Percentiles rank a stretch among this genome's conserved stretches.
Evolutionary conservation across 2,797 vertebrate species (phyloP).

Genomic region (Melanitta fusca): DNA sequence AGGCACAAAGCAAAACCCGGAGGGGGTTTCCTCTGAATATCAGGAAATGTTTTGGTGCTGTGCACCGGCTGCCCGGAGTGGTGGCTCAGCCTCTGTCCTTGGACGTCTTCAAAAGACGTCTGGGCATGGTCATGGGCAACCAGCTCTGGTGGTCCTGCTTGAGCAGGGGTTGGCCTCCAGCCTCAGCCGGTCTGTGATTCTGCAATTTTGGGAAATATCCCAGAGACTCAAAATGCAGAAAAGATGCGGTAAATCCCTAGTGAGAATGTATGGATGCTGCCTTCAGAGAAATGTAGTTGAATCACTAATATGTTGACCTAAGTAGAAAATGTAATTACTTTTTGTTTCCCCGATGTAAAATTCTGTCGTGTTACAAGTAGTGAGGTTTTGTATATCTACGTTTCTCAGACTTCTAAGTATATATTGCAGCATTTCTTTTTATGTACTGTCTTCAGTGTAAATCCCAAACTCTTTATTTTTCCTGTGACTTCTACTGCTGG

Average conservation of each 20-base stretch:
- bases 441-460: background rate
- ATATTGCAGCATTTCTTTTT: background rate
- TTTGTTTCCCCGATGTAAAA: background rate
- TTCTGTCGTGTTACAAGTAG: fast-evolving
- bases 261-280: background rate
- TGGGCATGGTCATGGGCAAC: fast-evolving
- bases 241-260: background rate
- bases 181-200: background rate
- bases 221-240: background rate
- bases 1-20: background rate
- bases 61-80: background rate
- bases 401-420: background rate
- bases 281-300: fast-evolving
- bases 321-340: background rate
- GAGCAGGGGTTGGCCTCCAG: background rate
- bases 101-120: background rate
- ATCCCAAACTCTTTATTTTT: background rate
- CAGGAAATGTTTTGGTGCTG: background rate
- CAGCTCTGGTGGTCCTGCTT: background rate
- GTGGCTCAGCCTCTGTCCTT: background rate
- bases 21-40: background rate
- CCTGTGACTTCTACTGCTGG: background rate
- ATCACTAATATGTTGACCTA: background rate
- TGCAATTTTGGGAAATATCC: background rate
- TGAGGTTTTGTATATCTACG: background rate